These are phyloP conservation scores for Crotalus viridis DNA, from an alignment of 2,113 vertebrate species.

Conservation along the genomic window DNA sequence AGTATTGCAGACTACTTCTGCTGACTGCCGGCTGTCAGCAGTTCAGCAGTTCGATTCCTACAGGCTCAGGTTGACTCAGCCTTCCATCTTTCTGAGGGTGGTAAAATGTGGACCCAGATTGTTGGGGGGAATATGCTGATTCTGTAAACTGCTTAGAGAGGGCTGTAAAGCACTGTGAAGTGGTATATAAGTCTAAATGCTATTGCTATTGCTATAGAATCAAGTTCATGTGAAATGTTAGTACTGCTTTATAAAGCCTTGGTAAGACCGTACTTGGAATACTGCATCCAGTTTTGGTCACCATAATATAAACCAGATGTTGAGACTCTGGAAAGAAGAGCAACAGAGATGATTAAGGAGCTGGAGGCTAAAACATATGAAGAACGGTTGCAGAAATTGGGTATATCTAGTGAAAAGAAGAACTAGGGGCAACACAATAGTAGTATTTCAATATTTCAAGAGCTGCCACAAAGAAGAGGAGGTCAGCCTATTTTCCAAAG, in stretches of 20 bases:
- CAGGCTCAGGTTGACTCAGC: too few relatives aligned
- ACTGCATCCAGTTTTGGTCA: not conserved
- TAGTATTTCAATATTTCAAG: not conserved
- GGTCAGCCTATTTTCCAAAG: not conserved
- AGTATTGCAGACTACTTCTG: too few relatives aligned
- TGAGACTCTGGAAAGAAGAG: not conserved
- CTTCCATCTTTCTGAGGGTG: too few relatives aligned
- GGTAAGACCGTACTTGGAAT: not conserved
- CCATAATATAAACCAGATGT: not conserved
- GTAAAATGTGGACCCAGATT: too few relatives aligned
- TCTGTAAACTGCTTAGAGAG: too few relatives aligned
- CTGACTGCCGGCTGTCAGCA: too few relatives aligned
- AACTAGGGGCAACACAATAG: not conserved
- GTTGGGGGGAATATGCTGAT: too few relatives aligned
- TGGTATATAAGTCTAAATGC: too few relatives aligned
- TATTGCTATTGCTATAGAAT: not conserved
- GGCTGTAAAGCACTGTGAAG: too few relatives aligned
- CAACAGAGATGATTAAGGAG: not conserved
- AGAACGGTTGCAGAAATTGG: not conserved
- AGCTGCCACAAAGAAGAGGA: not conserved
- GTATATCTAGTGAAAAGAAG: not conserved
- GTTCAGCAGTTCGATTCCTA: too few relatives aligned
- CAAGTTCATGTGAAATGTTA: not conserved
- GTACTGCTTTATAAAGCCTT: not conserved
- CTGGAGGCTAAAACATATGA: not conserved